These are phyloP conservation scores for Chloroceryle inda DNA, from an alignment of 2,797 vertebrate genomes.

Conservation along the genomic window DNA sequence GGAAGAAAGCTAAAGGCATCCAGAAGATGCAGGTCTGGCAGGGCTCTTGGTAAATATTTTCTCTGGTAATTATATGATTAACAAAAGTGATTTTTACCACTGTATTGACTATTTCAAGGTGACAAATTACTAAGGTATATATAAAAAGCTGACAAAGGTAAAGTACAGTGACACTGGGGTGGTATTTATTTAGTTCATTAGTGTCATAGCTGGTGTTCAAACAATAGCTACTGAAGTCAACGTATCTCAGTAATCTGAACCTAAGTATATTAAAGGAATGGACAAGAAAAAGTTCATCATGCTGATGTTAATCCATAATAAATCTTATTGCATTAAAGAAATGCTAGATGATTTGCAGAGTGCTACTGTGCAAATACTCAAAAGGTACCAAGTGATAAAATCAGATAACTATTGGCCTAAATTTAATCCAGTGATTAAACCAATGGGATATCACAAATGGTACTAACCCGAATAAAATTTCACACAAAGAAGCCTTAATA, in stretches of 20 bases:
- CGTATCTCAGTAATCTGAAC: background rate
- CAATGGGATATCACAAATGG: background rate
- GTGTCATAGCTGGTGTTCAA: background rate
- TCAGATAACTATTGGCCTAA: slow-evolving; percentile 10
- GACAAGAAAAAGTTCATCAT: background rate
- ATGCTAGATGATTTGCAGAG: slow-evolving; percentile 31
- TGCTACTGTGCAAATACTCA: slow-evolving; percentile 45
- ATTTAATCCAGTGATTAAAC: slow-evolving; percentile 58
- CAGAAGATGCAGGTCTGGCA: background rate
- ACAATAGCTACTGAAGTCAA: background rate
- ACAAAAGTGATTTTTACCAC: background rate
- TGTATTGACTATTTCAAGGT: background rate
- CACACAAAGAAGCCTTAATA: slow-evolving; percentile 3
- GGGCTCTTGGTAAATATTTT: background rate
- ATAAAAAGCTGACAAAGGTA: background rate
- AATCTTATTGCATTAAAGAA: slow-evolving; percentile 45
- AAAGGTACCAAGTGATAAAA: slow-evolving; percentile 36
- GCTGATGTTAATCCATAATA: slow-evolving; percentile 19
- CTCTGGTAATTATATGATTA: background rate
- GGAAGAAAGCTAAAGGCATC: background rate
- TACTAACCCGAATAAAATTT: slow-evolving; percentile 29
- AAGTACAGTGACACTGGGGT: background rate
- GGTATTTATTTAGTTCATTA: background rate
- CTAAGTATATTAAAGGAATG: background rate
- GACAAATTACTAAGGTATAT: background rate